Evolutionary conservation across 2,113 vertebrate species (phyloP).

Genomic region (Ellobius talpinus): DNA sequence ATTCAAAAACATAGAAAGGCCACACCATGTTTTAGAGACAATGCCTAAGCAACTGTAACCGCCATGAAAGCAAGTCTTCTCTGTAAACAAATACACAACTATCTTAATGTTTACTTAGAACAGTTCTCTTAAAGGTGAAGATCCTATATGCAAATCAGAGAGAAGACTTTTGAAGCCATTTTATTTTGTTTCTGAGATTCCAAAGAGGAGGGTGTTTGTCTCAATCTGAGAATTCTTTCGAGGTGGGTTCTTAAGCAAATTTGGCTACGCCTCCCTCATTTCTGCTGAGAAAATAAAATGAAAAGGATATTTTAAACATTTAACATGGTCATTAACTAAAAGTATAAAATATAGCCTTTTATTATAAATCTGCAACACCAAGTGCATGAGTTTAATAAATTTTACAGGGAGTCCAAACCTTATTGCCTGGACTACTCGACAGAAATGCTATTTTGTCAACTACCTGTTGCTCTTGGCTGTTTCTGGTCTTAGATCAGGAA

Average conservation of each 20-base stretch:
- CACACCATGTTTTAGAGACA: too few species aligned
- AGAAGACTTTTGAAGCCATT: neutral
- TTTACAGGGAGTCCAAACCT: neutral
- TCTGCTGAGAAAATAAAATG: slow-evolving; percentile 31
- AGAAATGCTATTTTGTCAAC: neutral
- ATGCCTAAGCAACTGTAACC: neutral
- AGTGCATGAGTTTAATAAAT: neutral
- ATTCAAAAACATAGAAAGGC: neutral
- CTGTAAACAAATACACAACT: neutral
- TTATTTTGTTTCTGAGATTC: neutral
- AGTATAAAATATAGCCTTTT: neutral
- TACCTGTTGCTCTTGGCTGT: neutral
- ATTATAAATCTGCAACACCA: neutral
- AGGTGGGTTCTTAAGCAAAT: neutral
- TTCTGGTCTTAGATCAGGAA: neutral
- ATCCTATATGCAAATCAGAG: neutral
- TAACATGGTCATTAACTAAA: neutral
- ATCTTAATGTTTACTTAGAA: neutral
- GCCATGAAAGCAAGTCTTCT: neutral
- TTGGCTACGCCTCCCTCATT: neutral
- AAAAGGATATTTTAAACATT: slow-evolving; percentile 22
- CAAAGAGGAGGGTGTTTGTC: neutral
- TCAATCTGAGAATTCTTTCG: slow-evolving; percentile 1
- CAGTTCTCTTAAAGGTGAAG: neutral
- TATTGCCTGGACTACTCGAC: neutral